Evolutionary conservation across 1,140 invertebrate genomes (phyloP), one percentile per base, ranked within the genome.

Genomic region (Aporrectodea caliginosa): DNA sequence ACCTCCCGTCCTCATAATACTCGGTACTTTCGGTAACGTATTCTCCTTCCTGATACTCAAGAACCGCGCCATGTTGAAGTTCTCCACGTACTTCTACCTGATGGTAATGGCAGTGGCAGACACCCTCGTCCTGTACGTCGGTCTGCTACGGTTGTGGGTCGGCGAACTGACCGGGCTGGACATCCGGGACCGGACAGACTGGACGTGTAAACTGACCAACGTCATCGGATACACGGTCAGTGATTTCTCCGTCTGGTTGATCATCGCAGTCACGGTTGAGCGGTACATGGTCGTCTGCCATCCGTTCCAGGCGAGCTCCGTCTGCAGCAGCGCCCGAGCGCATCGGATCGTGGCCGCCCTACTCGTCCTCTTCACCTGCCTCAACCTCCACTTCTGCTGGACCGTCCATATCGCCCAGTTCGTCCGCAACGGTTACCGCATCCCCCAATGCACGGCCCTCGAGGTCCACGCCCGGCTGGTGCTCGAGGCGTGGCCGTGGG

Each of bases 201-300:
- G 27, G 16, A n/a, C 58, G 32, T 78, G 77, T 32, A 69, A 58
- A 33, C 76, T 81, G 69, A 74, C 72, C 69, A 73, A 35, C 76
- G 35, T 75, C 68, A 30, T 81, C n/a, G 76, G 75, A 16, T 78
- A 77, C 76, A 81, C 77, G n/a, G 71, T 81, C 69, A 81, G 80
- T 35, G 80, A 81, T 70, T 81, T 73, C 77, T 78, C 76, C 34
- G 80, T 69, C 30, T 81, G 80, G 80, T 58, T 81, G 34, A 96
- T 97, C 78, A 94, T 93, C 0, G 94, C 95, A 0, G 98, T 98
- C 87, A 98, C 97, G 0, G 92, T 97, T 14, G 97, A 98, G 87
- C 88, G 97, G 77, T 99, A 97, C 86, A 92, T 98, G 35, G 95
- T 95, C 31, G 97, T 98, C 83, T 98, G 95, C 87, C 93, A 96